phyloP scores from a whole-genome alignment of 1,140 invertebrate genomes.

The Atta texana region DNA sequence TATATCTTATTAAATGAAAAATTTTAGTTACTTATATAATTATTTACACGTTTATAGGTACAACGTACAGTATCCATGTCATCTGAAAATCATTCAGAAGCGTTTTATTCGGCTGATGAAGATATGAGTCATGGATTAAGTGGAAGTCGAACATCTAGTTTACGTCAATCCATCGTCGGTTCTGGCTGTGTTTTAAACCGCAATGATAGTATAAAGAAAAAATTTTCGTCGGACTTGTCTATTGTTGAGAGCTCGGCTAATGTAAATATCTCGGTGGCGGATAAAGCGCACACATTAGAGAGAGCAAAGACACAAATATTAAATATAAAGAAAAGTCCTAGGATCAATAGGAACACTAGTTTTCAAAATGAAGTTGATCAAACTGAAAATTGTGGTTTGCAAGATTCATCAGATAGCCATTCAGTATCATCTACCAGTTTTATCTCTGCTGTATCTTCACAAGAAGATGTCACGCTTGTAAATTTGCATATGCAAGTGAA shows the following conservation, averaged over 20 bases:
- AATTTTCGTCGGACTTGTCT: slow-evolving; percentile 86
- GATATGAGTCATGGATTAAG: slow-evolving; percentile 89
- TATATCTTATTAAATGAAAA: not conserved
- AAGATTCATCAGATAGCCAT: slow-evolving; percentile 89
- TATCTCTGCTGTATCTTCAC: slow-evolving; percentile 96
- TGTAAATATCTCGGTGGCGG: slow-evolving; percentile 70
- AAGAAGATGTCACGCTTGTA: slow-evolving; percentile 96
- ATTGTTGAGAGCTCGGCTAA: slow-evolving; percentile 86
- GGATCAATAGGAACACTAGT: slow-evolving; percentile 73
- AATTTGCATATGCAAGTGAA: slow-evolving; percentile 98
- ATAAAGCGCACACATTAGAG: slow-evolving; percentile 83
- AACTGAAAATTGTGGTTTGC: slow-evolving; percentile 76
- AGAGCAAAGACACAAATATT: slow-evolving; percentile 78
- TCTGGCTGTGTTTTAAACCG: slow-evolving; percentile 84
- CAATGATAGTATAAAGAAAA: slow-evolving; percentile 86
- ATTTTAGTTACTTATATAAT: not conserved
- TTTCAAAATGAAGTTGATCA: slow-evolving; percentile 71
- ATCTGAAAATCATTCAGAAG: slow-evolving; percentile 95
- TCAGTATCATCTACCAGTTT: slow-evolving; percentile 95
- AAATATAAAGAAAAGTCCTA: slow-evolving; percentile 74
- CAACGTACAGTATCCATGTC: slow-evolving; percentile 94
- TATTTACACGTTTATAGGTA: slow-evolving; percentile 84
- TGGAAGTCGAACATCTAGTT: slow-evolving; percentile 87
- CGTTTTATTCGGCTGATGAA: slow-evolving; percentile 96
- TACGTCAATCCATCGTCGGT: slow-evolving; percentile 88